Conservation (phyloP, 2,113 vertebrate genomes). For the Porphyrio hochstetteri region DNA sequence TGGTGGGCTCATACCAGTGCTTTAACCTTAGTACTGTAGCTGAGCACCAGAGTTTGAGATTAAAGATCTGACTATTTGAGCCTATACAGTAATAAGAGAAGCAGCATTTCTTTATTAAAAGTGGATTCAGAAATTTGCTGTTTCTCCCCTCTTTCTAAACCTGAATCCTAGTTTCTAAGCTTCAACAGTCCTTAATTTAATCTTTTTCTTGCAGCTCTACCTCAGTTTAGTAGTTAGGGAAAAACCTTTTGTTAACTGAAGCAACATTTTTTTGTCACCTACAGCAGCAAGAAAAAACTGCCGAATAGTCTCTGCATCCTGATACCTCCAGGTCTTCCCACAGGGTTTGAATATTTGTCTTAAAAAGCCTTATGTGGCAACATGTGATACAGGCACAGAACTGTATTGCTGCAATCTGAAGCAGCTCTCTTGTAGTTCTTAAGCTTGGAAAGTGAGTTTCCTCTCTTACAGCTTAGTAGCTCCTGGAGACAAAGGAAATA, state of each 20-base stretch:
- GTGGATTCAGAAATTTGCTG: background rate
- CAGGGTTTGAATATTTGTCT: background rate
- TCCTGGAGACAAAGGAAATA: background rate
- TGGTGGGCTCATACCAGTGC: background rate
- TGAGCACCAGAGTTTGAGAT: background rate
- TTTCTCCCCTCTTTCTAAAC: background rate
- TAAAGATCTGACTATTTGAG: background rate
- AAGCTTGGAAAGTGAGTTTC: background rate
- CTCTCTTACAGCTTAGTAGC: background rate
- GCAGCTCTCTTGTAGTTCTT: background rate
- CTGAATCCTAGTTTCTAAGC: background rate
- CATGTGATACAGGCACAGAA: background rate
- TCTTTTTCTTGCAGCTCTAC: background rate
- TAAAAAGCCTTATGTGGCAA: background rate
- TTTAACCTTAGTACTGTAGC: background rate
- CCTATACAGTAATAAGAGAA: background rate
- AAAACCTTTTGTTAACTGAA: background rate
- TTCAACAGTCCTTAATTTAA: background rate
- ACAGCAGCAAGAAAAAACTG: background rate
- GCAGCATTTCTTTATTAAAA: background rate
- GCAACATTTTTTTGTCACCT: background rate
- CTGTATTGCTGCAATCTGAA: background rate
- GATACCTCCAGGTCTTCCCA: background rate
- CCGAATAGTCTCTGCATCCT: background rate
- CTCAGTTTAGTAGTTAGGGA: background rate